A percentile compares a stretch with the other conserved stretches of the same genome.
These are phyloP conservation scores for Amblyornis subalaris DNA, from an alignment of 2,113 vertebrate genomes.

Conservation along the genomic window DNA sequence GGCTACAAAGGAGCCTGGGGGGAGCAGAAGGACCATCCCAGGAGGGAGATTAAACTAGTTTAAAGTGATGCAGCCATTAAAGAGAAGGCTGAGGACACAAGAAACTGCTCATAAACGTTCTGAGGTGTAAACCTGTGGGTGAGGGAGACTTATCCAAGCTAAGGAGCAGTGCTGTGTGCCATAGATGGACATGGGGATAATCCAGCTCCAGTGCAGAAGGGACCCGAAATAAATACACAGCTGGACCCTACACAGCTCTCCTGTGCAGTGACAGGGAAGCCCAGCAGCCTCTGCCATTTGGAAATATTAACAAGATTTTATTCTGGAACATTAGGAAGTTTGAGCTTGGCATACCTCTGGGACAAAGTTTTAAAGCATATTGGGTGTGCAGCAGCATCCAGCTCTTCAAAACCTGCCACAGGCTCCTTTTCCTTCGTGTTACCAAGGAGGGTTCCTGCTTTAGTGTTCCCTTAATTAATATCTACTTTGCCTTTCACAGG, in stretches of 20 bases:
- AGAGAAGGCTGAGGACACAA: neutral
- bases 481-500: neutral
- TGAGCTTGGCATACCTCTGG: neutral
- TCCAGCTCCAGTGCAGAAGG: neutral
- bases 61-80: neutral
- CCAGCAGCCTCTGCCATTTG: neutral
- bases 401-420: neutral
- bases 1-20: neutral
- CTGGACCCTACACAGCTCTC: neutral
- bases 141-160: neutral
- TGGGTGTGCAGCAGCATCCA: neutral
- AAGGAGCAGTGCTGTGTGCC: neutral
- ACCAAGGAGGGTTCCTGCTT: neutral
- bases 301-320: fast-evolving
- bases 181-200: neutral
- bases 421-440: fast-evolving
- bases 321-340: neutral
- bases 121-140: neutral
- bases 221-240: neutral
- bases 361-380: neutral
- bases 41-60: neutral
- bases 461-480: fast-evolving
- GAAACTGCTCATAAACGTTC: neutral
- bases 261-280: neutral
- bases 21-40: neutral